Conservation (phyloP, 2,888 invertebrate species). For the Seira ritae region DNA sequence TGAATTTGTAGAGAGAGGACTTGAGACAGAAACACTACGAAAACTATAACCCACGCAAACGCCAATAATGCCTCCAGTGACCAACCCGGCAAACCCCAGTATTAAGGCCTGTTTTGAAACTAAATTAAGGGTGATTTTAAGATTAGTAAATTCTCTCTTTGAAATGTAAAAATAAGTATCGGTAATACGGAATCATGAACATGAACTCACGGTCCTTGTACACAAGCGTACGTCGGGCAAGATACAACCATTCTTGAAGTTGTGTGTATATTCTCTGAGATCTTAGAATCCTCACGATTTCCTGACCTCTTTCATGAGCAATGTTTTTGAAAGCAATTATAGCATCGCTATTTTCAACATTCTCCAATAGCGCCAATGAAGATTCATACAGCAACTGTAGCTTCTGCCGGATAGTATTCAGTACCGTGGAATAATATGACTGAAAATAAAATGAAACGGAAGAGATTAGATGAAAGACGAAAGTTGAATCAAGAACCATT, state of each 20-base stretch:
- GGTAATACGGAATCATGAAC: no score
- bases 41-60: slow-evolving; percentile 74
- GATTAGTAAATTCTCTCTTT: not conserved
- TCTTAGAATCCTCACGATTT: slow-evolving; percentile 53
- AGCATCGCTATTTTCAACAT: slow-evolving; percentile 57
- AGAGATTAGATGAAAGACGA: no score
- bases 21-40: slow-evolving; percentile 62
- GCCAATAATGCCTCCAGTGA: slow-evolving; percentile 75
- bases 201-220: slow-evolving; percentile 64
- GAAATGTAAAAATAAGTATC: slow-evolving; percentile 1
- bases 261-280: slow-evolving; percentile 61
- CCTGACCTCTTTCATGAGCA: slow-evolving; percentile 51
- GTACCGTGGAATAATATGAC: slow-evolving; percentile 53
- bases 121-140: slow-evolving; percentile 24
- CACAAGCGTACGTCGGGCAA: slow-evolving; percentile 43
- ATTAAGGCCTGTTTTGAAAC: slow-evolving; percentile 74
- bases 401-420: slow-evolving; percentile 54
- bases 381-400: slow-evolving; percentile 57
- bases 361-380: slow-evolving; percentile 53
- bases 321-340: slow-evolving; percentile 40
- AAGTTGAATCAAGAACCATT: no score
- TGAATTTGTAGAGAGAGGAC: slow-evolving; percentile 65
- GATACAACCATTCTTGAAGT: slow-evolving; percentile 42
- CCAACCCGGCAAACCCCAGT: slow-evolving; percentile 75
- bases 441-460: slow-evolving; percentile 19